Evolutionary conservation across 30 jellyfish, hydroid and myxozoan species (phyloP), one percentile per base, ranked within the genome.

Genomic region (Cassiopea xamachana): DNA sequence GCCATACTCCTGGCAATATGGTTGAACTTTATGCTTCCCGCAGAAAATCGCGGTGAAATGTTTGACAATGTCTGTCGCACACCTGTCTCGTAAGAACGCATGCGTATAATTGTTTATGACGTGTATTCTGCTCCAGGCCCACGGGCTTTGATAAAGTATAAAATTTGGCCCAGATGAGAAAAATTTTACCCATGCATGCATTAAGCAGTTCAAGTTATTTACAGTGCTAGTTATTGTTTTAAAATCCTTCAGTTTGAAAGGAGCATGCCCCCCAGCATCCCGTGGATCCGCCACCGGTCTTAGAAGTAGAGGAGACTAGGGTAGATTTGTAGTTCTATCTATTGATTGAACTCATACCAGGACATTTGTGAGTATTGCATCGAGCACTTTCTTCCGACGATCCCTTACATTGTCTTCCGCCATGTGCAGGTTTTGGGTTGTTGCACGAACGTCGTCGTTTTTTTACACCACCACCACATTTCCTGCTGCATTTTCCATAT

Each of bases 401-500:
- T 39, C 92, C 92, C 48, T 79, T 6, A 68, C 92, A 84, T 4
- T n/a, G 2, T 1, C 43, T 75, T 58, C 92, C 92, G 4, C 79
- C 76, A 84, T 84, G 60, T 9, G 77, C 61, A 1, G 92, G 92
- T 47, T 60, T 70, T 16, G 92, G 92, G 16, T 71, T 84, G 78
- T 16, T 72, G 86, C 92, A 84, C 15, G 62, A 17, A n/a, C 92
- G 77, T 8, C 43, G 2, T 3, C 86, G 67, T 4, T 67, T 19
- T 16, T 84, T 49, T 61, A 49, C 45, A 70, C 92, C 92, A 14
- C 80, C 80, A 44, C 92, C 92, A 59, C 92, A 84, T 18, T 50
- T 69, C 50, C 39, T 84, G 92, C 80, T 71, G 79, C 92, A 84
- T 16, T 76, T 1, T 8, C 87, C 86, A 48, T 48, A 84, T 1